A percentile compares a stretch with the other conserved stretches of the same genome.
These are phyloP conservation scores for Phycodurus eques DNA, from an alignment of 2,113 vertebrate species.

Conservation along the genomic window DNA sequence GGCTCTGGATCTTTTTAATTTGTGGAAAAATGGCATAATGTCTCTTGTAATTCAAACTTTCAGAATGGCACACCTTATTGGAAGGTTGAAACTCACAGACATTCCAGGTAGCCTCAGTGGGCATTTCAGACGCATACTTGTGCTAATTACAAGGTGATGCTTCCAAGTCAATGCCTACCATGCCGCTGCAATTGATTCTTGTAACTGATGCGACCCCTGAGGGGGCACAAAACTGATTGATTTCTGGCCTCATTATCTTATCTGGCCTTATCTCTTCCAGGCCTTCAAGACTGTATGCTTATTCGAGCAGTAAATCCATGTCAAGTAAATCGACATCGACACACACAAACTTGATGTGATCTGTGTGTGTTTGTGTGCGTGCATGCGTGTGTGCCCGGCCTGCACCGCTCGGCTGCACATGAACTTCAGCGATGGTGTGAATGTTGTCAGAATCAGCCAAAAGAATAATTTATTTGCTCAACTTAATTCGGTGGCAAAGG, in stretches of 20 bases:
- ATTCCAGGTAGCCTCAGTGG: not conserved
- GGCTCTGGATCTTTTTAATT: not conserved
- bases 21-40: not conserved
- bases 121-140: not conserved
- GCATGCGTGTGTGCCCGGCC: not conserved
- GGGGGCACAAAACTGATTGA: conserved; percentile 16
- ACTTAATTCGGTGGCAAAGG: conserved; percentile 49
- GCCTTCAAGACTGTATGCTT: conserved; percentile 7
- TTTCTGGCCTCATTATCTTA: conserved; percentile 37
- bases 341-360: no score
- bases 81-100: not conserved
- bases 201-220: conserved; percentile 19
- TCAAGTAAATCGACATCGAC: conserved; percentile 4
- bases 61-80: not conserved
- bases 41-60: not conserved
- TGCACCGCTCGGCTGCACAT: not conserved
- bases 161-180: not conserved
- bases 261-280: conserved; percentile 18
- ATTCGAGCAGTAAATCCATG: conserved; percentile 11
- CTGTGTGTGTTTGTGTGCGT: not conserved
- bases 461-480: conserved; percentile 28
- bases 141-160: not conserved
- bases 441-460: conserved; percentile 33
- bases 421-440: not conserved
- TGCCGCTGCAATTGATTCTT: conserved; percentile 12